These are phyloP conservation scores for Brachyalestes nurse DNA, from an alignment of 2,797 vertebrate genomes.

Conservation along the genomic window DNA sequence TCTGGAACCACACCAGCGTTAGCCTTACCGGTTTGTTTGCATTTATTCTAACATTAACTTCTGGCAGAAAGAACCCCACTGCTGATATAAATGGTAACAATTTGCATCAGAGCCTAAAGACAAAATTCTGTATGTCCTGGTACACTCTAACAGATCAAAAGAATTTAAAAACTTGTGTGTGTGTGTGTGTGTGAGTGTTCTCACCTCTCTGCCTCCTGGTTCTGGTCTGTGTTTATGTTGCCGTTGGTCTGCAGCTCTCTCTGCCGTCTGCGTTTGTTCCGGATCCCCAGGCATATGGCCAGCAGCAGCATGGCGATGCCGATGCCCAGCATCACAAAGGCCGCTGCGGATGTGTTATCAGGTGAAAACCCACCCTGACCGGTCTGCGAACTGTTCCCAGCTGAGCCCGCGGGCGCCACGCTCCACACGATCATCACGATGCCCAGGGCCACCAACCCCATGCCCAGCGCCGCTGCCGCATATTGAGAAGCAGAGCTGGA, in stretches of 20 bases:
- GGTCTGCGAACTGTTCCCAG: constrained; percentile 71
- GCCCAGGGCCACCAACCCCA: constrained; percentile 91
- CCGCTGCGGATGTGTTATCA: constrained; percentile 88
- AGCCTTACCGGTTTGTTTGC: too few species aligned
- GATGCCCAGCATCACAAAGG: constrained; percentile 88
- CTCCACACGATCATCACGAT: constrained; percentile 97
- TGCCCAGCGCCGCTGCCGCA: constrained; percentile 89
- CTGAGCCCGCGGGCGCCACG: constrained; percentile 77
- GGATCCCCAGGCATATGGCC: constrained; percentile 87
- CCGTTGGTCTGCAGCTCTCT: constrained; percentile 27
- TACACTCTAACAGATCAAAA: neutral
- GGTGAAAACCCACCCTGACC: constrained; percentile 38
- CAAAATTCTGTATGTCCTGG: neutral
- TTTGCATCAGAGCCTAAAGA: too few species aligned
- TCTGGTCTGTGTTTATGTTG: constrained; percentile 9
- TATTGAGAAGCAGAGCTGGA: constrained; percentile 89
- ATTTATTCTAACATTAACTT: too few species aligned
- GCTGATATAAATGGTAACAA: too few species aligned
- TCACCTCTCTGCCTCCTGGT: constrained; percentile 69
- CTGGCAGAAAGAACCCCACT: too few species aligned
- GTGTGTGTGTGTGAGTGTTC: constrained; percentile 43
- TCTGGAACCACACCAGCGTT: too few species aligned
- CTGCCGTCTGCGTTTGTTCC: constrained; percentile 80
- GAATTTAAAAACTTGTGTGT: neutral
- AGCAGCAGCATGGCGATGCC: constrained; percentile 88